Conservation (phyloP, 2,797 vertebrate genomes). For the Podargus strigoides region DNA sequence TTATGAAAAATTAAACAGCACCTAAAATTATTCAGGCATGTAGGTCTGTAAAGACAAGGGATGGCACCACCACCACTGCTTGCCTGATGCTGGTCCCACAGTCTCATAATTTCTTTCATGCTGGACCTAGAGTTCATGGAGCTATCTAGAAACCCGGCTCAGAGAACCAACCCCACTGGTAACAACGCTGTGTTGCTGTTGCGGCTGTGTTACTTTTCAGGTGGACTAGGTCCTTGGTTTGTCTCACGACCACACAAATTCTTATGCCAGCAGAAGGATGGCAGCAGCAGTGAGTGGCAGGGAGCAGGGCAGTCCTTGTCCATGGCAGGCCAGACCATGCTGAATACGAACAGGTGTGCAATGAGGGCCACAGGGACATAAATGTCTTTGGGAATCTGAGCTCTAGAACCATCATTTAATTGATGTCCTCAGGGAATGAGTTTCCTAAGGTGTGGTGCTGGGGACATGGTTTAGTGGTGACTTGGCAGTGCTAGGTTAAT, state of each 20-base stretch:
- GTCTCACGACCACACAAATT: background rate
- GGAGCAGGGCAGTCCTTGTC: background rate
- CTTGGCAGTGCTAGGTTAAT: too few species aligned
- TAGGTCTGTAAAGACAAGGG: background rate
- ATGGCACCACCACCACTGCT: background rate
- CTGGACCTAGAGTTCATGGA: background rate
- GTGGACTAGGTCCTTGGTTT: background rate
- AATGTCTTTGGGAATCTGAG: background rate
- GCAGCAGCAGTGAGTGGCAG: background rate
- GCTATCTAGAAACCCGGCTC: background rate
- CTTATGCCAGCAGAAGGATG: background rate
- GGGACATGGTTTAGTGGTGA: too few species aligned
- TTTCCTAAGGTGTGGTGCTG: too few species aligned
- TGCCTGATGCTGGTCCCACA: background rate
- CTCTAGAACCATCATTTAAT: background rate
- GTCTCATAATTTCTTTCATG: background rate
- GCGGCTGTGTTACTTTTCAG: background rate
- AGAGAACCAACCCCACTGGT: accelerated
- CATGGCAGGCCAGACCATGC: accelerated
- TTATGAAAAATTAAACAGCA: background rate
- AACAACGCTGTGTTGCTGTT: accelerated
- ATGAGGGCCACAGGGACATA: too few species aligned
- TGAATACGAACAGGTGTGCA: accelerated
- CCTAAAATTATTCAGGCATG: background rate
- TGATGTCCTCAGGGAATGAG: background rate